These are phyloP conservation scores for Nowickia ferox DNA, from an alignment of 2,888 invertebrate species.

Conservation along the genomic window DNA sequence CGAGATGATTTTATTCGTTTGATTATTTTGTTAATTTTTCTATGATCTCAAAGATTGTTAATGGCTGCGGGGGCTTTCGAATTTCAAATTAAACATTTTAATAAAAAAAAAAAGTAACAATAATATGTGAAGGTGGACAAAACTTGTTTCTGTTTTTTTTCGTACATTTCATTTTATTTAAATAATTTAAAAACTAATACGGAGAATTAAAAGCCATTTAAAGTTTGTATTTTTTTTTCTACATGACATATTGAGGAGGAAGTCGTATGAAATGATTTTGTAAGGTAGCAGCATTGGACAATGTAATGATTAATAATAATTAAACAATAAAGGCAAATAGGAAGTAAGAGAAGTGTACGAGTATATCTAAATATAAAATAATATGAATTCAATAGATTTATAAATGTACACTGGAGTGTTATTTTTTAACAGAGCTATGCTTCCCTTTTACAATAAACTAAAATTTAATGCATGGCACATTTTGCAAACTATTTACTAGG, in stretches of 20 bases:
- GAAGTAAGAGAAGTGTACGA: conserved; percentile 13
- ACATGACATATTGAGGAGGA: conserved; percentile 33
- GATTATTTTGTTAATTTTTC: conserved; percentile 42
- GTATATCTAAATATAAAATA: too few relatives aligned
- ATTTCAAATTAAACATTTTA: conserved; percentile 12
- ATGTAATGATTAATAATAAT: neutral
- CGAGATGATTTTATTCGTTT: conserved; percentile 51
- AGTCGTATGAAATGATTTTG: conserved; percentile 32
- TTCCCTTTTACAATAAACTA: too few relatives aligned
- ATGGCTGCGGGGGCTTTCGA: conserved; percentile 58
- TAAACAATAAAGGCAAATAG: conserved; percentile 9
- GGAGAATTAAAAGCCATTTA: conserved; percentile 3
- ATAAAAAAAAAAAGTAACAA: conserved; percentile 19
- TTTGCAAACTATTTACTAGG: too few relatives aligned
- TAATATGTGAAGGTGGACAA: conserved; percentile 65
- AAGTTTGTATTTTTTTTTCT: neutral
- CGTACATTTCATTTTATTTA: conserved; percentile 4
- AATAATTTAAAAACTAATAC: neutral
- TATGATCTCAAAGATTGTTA: conserved; percentile 25
- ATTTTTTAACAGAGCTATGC: too few relatives aligned
- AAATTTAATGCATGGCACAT: too few relatives aligned
- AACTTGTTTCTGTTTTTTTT: conserved; percentile 57
- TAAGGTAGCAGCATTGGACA: neutral
- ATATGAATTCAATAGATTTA: too few relatives aligned
- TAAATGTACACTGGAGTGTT: too few relatives aligned